Evolutionary conservation across 2,113 vertebrate species (phyloP).

Genomic region (Actenoides hombroni): DNA sequence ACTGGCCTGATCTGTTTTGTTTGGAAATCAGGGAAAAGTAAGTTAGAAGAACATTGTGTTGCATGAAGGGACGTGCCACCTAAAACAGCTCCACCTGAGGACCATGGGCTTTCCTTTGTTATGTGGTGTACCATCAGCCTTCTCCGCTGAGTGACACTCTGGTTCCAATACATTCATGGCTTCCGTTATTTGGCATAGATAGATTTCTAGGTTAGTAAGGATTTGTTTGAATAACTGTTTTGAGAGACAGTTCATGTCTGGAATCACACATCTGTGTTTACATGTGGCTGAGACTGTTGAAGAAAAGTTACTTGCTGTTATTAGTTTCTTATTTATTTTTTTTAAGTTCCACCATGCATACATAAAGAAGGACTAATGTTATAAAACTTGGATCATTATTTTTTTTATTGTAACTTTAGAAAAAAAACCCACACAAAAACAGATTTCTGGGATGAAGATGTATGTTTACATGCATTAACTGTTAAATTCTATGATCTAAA

Average conservation of each 20-base stretch:
- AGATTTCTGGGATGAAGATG: not conserved
- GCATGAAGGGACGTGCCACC: not conserved
- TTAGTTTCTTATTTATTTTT: not conserved
- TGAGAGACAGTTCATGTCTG: not conserved
- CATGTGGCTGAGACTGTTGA: not conserved
- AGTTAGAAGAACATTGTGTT: not conserved
- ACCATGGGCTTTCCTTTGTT: rapidly evolving
- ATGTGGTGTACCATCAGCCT: not conserved
- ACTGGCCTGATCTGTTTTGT: not conserved
- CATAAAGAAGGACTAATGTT: not conserved
- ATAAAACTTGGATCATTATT: not conserved
- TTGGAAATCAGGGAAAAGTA: not conserved
- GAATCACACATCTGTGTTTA: not conserved
- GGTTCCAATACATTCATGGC: not conserved
- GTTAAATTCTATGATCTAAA: not conserved
- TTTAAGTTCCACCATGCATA: not conserved
- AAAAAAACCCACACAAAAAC: not conserved
- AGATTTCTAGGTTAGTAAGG: not conserved
- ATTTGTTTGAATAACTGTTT: not conserved
- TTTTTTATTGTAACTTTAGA: not conserved
- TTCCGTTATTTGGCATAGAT: not conserved
- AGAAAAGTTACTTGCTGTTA: not conserved
- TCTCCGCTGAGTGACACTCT: not conserved
- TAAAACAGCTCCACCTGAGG: not conserved
- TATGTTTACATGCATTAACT: not conserved